Base-by-base conservation (phyloP, 35 echinoderm and acorn worm genomes). In the Heliocidaris tuberculata region DNA sequence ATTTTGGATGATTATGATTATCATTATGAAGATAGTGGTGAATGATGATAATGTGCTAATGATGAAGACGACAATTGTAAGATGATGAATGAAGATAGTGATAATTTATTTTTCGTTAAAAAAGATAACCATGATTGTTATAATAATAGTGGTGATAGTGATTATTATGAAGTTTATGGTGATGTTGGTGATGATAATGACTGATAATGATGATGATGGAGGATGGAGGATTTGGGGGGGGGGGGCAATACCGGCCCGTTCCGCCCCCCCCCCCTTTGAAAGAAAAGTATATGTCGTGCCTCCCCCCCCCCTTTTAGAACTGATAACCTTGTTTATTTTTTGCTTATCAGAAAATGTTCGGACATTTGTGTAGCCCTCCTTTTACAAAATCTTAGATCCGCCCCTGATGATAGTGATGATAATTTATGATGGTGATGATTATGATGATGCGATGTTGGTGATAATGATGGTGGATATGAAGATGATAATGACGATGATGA, bases 151-250 rank as follows among this genome's bases (percentile, higher is more conserved):
- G 42, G 30, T 88, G 86, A 88, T 88, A 17, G 29, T 88, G 8
- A 88, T 88, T 8, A 30, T 88, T 24, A 88, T 88, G 30, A n/a
- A 31, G 31, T 8, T 88, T 24, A 88, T 88, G 86, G 31, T 88
- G 86, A 42, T 88, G 86, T 8, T 88, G 86, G 17, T 88, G 86
- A 88, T 88, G 31, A 88, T 48, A 24, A 48, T 88, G 86, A 35
- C 5, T 9, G 47, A 8, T 31, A 87, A 87, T 87, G 86, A 87
- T 87, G 6, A 87, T n/a, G 32, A 12, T 87, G 86, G 10, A 0
- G 6, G 12, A n/a, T n/a, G n/a, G n/a, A n/a, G n/a, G n/a, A n/a
- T n/a, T n/a, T n/a, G n/a, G n/a, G n/a, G n/a, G n/a, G n/a, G n/a
- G n/a, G n/a, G n/a, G n/a, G n/a, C n/a, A n/a, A n/a, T n/a, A n/a